Conservation (phyloP, 2,113 vertebrate genomes). For the Lepus americanus region DNA sequence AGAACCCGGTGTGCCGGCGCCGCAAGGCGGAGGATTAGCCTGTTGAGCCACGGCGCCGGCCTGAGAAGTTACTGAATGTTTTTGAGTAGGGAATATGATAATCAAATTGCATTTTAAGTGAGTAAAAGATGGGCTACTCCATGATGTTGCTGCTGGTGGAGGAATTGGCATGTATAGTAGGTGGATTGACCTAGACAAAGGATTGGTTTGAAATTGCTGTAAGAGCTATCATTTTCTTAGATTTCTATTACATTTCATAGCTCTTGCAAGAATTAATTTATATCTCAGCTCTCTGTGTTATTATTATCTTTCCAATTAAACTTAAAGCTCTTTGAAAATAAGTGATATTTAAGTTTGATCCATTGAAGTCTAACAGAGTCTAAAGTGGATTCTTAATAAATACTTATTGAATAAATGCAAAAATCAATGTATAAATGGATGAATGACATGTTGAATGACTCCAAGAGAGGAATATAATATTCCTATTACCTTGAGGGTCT, state of each 20-base stretch:
- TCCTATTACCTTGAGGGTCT: background rate
- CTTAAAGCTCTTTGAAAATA: background rate
- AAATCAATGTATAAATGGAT: background rate
- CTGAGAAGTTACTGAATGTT: background rate
- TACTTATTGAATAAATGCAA: background rate
- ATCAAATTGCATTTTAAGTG: background rate
- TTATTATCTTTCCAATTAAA: constrained; percentile 5
- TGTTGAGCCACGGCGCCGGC: too few relatives aligned
- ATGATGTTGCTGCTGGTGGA: background rate
- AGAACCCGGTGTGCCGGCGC: too few relatives aligned
- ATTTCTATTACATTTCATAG: constrained; percentile 47
- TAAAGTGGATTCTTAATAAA: constrained; percentile 53
- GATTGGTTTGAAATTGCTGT: background rate
- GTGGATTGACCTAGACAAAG: background rate
- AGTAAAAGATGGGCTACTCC: background rate
- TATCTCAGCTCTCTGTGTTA: background rate
- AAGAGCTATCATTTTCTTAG: background rate
- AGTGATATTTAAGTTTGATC: background rate
- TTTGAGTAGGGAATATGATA: background rate
- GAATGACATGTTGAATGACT: background rate
- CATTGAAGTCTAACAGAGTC: background rate
- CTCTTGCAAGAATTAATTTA: constrained; percentile 29
- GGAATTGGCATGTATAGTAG: background rate
- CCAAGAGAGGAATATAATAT: background rate
- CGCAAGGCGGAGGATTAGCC: too few relatives aligned